Conservation (phyloP, 2,113 vertebrate species). For the Grus americana region DNA sequence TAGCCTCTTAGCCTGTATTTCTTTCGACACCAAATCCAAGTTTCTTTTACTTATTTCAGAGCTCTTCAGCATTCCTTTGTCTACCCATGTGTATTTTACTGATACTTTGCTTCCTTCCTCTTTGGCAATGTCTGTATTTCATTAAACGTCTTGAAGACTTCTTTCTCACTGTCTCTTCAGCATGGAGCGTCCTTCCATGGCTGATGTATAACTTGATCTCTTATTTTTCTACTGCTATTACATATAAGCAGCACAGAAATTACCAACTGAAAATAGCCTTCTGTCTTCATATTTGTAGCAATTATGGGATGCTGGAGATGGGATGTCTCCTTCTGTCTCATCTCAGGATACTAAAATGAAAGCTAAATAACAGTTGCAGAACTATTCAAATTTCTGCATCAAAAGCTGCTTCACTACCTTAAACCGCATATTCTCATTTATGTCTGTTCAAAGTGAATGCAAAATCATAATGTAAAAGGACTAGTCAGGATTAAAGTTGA, state of each 20-base stretch:
- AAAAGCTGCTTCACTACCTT: neutral
- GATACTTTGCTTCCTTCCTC: neutral
- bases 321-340: neutral
- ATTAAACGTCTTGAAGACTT: neutral
- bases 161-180: neutral
- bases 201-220: neutral
- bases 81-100: neutral
- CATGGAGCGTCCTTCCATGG: neutral
- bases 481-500: neutral
- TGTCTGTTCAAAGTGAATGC: neutral
- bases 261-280: neutral
- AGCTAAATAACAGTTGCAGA: neutral
- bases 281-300: neutral
- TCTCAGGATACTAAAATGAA: neutral
- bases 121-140: neutral
- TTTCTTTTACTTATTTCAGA: neutral
- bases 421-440: neutral
- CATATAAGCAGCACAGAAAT: neutral
- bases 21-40: neutral
- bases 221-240: neutral
- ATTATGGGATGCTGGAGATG: neutral
- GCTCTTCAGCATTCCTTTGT: neutral
- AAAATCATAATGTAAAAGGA: neutral
- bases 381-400: neutral
- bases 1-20: neutral